phyloP scores from a whole-genome alignment of 2,113 vertebrate genomes.

The Petroica traversi region DNA sequence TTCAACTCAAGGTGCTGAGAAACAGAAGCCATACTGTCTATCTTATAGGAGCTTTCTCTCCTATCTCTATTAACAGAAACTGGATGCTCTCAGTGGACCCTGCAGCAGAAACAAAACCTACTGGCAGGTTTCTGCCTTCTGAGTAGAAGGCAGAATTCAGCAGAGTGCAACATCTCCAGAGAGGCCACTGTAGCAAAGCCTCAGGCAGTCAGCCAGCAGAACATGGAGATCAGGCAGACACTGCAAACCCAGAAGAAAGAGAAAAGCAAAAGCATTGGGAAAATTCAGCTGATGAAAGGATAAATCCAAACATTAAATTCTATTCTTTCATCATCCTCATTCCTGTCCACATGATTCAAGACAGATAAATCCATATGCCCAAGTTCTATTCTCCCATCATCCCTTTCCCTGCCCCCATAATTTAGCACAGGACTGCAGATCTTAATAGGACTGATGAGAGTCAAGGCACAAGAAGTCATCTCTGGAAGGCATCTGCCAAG shows the following conservation, averaged over 20 bases:
- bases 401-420: neutral
- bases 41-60: neutral
- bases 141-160: neutral
- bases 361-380: neutral
- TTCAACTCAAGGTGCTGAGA: neutral
- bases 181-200: neutral
- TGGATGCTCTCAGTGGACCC: neutral
- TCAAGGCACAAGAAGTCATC: neutral
- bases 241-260: slow-evolving; percentile 7
- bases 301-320: neutral
- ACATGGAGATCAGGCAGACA: neutral
- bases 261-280: neutral
- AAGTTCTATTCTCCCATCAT: neutral
- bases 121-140: neutral
- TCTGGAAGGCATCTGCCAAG: neutral
- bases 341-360: neutral
- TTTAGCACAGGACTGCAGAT: neutral
- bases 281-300: neutral
- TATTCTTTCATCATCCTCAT: neutral
- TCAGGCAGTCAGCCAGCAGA: neutral
- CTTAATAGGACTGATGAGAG: neutral
- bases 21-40: neutral
- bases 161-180: neutral
- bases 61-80: neutral
- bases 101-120: neutral